Conservation (phyloP, 2,797 vertebrate genomes). For the Corythornis leucogaster region DNA sequence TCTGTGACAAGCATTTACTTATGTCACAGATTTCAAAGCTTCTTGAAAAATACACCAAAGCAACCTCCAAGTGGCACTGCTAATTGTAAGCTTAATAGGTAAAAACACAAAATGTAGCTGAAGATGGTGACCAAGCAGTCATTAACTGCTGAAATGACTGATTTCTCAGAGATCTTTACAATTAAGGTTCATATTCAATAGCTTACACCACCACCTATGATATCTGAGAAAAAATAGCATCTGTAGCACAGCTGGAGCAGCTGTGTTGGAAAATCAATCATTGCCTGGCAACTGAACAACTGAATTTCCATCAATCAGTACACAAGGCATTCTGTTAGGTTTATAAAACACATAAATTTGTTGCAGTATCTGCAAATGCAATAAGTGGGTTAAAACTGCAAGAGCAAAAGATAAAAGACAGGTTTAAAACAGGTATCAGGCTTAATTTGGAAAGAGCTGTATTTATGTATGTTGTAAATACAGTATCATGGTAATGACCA, state of each 20-base stretch:
- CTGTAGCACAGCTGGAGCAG: constrained; percentile 84
- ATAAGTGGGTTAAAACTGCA: constrained; percentile 61
- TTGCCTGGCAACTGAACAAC: constrained; percentile 78
- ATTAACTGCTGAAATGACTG: constrained; percentile 51
- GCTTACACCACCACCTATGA: constrained; percentile 57
- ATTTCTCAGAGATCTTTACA: constrained; percentile 70
- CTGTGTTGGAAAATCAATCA: constrained; percentile 84
- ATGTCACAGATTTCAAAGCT: constrained; percentile 18
- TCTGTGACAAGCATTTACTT: constrained; percentile 47
- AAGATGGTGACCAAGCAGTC: constrained; percentile 49
- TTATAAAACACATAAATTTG: constrained; percentile 75
- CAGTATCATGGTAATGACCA: constrained; percentile 38
- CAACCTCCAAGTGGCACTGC: constrained; percentile 16
- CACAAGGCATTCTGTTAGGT: constrained; percentile 63
- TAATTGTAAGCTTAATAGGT: constrained; percentile 31
- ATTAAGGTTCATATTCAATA: constrained; percentile 69
- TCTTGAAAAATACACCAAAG: not conserved
- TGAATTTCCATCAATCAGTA: constrained; percentile 84
- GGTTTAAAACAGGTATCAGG: constrained; percentile 14
- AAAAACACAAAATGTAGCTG: constrained; percentile 31
- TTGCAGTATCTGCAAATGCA: constrained; percentile 74
- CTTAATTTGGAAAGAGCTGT: constrained; percentile 27
- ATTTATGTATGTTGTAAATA: constrained; percentile 50
- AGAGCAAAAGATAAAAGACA: constrained; percentile 50
- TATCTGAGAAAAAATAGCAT: constrained; percentile 76